Conservation (phyloP, 64 coral and sea anemone genomes). For the Pocillopora damicornis region DNA sequence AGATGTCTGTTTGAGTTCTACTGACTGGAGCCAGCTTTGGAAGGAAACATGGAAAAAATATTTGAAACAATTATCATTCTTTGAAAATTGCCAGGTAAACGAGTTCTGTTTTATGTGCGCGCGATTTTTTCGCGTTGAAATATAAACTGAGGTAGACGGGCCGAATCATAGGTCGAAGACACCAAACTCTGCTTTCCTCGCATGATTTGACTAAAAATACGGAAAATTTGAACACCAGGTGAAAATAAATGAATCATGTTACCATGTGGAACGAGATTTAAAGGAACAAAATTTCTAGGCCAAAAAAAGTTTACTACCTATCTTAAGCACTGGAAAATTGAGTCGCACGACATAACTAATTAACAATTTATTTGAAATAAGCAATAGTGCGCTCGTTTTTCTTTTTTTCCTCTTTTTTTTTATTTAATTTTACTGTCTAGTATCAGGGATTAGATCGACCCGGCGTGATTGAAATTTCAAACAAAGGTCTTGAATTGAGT, state of each 20-base stretch:
- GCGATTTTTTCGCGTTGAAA: neutral
- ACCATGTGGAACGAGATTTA: neutral
- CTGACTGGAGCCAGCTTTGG: conserved; percentile 21
- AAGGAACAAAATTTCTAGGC: neutral
- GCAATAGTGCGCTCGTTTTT: conserved; percentile 1
- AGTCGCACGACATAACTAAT: conserved; percentile 13
- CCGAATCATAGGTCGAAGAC: neutral
- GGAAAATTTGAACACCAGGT: neutral
- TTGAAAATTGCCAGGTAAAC: neutral
- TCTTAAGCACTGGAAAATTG: neutral
- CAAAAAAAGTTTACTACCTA: neutral
- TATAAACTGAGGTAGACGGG: neutral
- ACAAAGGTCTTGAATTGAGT: too few species aligned
- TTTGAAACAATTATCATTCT: neutral
- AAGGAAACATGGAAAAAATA: neutral
- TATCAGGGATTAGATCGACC: too few species aligned
- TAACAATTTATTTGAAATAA: conserved; percentile 29
- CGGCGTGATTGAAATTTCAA: too few species aligned
- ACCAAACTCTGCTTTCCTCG: neutral
- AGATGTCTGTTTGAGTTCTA: conserved; percentile 31
- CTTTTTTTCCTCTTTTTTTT: neutral
- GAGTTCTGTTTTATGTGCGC: neutral
- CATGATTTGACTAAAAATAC: neutral
- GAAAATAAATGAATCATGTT: neutral
- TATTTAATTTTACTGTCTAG: neutral